These are phyloP conservation scores for Paragorgia papillata DNA, from an alignment of 92 coral and sea anemone genomes.

Conservation along the genomic window DNA sequence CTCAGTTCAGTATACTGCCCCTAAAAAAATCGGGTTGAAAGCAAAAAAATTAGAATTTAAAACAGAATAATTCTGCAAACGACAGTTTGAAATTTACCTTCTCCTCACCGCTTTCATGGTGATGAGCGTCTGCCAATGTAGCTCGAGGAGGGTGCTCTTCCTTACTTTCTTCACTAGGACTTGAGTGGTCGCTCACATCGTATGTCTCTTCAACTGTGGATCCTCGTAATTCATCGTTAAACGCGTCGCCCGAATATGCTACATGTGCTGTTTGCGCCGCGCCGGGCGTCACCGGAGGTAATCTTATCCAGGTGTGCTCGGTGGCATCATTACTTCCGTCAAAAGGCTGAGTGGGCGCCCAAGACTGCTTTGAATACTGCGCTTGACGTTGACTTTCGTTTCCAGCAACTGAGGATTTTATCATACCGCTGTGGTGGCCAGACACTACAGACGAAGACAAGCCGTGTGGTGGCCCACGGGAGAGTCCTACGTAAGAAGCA, in stretches of 20 bases:
- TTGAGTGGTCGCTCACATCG: background rate
- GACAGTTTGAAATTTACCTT: background rate
- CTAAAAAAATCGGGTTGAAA: background rate
- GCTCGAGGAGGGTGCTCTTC: background rate
- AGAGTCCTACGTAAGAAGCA: slow-evolving; percentile 14
- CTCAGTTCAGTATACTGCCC: slow-evolving; percentile 10
- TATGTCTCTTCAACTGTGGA: background rate
- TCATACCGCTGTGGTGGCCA: background rate
- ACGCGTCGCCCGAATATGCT: background rate
- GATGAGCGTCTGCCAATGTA: background rate
- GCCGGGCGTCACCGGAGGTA: slow-evolving; percentile 16
- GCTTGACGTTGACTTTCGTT: slow-evolving; percentile 8
- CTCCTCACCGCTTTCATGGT: background rate
- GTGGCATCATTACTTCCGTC: background rate
- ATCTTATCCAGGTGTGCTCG: slow-evolving; percentile 5
- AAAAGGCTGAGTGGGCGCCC: background rate
- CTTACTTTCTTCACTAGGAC: background rate
- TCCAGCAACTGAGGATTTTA: background rate
- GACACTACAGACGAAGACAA: background rate
- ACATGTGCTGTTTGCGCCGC: background rate
- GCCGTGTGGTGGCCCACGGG: background rate
- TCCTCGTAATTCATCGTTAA: background rate
- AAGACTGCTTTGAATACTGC: background rate
- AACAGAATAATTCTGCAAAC: background rate
- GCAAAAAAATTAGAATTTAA: background rate